phyloP scores from a whole-genome alignment of 53 echinoderm and acorn worm species.

The Mesocentrotus franciscanus region DNA sequence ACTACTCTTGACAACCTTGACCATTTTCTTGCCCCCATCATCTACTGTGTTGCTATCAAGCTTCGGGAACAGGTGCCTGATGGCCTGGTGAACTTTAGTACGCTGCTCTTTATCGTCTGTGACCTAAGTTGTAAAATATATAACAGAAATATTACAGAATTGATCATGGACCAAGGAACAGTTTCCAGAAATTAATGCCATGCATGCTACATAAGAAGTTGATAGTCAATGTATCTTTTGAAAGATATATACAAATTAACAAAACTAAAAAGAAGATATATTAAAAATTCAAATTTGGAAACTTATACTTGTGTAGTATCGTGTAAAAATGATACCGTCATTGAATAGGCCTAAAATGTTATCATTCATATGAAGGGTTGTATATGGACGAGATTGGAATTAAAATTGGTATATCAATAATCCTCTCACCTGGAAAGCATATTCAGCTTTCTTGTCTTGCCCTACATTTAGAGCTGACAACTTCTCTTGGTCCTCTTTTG shows the following conservation, averaged over 20 bases:
- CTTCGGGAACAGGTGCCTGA: slow-evolving; percentile 76
- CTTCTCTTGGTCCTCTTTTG: slow-evolving; percentile 72
- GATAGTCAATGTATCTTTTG: neutral
- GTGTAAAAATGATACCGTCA: neutral
- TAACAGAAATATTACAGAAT: neutral
- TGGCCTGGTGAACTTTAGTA: slow-evolving; percentile 80
- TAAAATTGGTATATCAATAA: neutral
- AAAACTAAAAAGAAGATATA: no score
- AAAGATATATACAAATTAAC: neutral
- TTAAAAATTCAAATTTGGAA: neutral
- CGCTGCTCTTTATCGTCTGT: slow-evolving; percentile 83
- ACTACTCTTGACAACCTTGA: slow-evolving; percentile 67
- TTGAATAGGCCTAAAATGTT: neutral
- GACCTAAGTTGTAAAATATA: slow-evolving; percentile 30
- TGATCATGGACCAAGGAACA: neutral
- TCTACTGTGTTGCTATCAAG: slow-evolving; percentile 89
- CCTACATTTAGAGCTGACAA: slow-evolving; percentile 66
- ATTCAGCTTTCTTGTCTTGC: slow-evolving; percentile 72
- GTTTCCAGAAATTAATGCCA: neutral
- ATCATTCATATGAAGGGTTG: no score
- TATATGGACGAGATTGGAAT: no score
- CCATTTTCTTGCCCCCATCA: slow-evolving; percentile 79
- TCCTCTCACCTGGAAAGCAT: slow-evolving; percentile 74
- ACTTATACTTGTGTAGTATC: neutral
- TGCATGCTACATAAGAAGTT: neutral